Conservation (phyloP, 2,113 vertebrate species). For the Cnemophilus loriae region DNA sequence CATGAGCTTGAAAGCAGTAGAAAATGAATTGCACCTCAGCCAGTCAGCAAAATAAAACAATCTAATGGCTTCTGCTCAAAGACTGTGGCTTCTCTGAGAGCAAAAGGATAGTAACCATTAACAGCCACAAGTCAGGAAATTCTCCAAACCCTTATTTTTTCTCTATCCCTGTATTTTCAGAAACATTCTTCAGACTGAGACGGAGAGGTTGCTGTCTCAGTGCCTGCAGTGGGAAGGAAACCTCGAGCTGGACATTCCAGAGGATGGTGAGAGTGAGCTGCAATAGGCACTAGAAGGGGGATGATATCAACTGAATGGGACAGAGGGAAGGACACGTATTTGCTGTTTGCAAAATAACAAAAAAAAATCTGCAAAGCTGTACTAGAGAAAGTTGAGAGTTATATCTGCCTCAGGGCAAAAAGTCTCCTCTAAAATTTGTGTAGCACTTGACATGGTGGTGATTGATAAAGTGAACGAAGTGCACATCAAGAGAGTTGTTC, state of each 20-base stretch:
- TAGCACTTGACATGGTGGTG: background rate
- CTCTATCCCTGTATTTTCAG: slow-evolving; percentile 59
- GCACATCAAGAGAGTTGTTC: background rate
- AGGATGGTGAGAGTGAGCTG: slow-evolving; percentile 80
- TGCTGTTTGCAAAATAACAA: background rate
- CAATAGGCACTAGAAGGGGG: fast-evolving
- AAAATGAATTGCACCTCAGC: background rate
- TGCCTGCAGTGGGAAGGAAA: slow-evolving; percentile 81
- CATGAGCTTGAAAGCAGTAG: background rate
- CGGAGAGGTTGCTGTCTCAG: slow-evolving; percentile 67
- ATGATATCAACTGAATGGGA: background rate
- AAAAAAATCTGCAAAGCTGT: background rate
- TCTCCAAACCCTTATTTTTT: background rate
- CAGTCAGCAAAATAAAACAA: background rate
- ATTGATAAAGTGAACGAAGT: background rate
- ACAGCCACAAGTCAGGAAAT: background rate
- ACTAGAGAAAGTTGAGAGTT: background rate
- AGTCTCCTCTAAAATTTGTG: background rate
- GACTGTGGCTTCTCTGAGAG: background rate
- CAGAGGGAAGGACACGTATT: background rate
- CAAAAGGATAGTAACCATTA: background rate
- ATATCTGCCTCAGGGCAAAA: background rate
- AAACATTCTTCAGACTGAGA: slow-evolving; percentile 76
- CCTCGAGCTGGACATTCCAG: slow-evolving; percentile 83
- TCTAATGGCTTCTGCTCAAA: background rate